Conservation (phyloP, 2,888 invertebrate genomes). For the Leucania comma region DNA sequence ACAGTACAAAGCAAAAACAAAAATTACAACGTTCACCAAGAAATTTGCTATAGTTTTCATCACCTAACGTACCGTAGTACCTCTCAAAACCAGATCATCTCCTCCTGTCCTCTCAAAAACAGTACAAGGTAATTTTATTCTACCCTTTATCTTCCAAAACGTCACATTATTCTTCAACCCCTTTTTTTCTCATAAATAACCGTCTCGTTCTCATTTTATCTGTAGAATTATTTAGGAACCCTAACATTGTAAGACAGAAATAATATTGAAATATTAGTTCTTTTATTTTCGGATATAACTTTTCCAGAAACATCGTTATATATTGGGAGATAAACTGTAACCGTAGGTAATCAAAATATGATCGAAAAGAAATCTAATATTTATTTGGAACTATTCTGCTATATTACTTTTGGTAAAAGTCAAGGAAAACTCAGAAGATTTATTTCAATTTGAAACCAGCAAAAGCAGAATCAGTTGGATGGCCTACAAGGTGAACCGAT, state of each 20-base stretch:
- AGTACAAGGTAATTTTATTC: slow-evolving; percentile 18
- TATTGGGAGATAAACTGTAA: background rate
- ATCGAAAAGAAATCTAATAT: slow-evolving; percentile 12
- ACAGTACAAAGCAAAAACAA: too few relatives aligned
- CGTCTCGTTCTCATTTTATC: slow-evolving; percentile 5
- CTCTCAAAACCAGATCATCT: slow-evolving; percentile 4
- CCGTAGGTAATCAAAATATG: background rate
- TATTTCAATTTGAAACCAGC: background rate
- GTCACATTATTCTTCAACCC: slow-evolving; percentile 1
- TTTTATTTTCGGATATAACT: slow-evolving; percentile 3
- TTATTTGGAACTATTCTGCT: background rate
- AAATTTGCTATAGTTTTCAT: background rate
- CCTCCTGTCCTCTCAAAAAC: too few relatives aligned
- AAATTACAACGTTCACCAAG: too few relatives aligned
- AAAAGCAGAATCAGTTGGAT: background rate
- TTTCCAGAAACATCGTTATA: slow-evolving; percentile 11
- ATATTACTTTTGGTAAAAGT: background rate
- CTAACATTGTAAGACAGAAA: slow-evolving; percentile 12
- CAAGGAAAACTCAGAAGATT: background rate
- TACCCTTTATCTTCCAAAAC: background rate
- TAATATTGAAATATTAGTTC: background rate
- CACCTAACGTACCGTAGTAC: background rate
- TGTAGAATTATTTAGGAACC: background rate
- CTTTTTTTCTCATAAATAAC: slow-evolving; percentile 20
- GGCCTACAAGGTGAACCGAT: too few relatives aligned